Percentiles rank a stretch among this genome's conserved stretches.
Evolutionary conservation across 2,888 invertebrate species (phyloP).

Genomic region (Labia minor): DNA sequence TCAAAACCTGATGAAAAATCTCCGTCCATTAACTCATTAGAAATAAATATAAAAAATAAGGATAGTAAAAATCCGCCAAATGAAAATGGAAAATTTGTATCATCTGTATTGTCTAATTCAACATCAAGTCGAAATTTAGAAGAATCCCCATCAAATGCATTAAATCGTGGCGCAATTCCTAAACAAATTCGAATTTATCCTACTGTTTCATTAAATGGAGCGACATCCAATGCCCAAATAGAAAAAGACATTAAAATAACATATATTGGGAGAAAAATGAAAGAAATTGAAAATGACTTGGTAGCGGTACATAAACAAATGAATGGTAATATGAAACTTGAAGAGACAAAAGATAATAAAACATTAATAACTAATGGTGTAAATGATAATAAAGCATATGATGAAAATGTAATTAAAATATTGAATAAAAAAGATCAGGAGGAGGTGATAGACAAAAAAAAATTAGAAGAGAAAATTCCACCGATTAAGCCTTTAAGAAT

Average conservation of each 20-base stretch:
- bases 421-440: constrained; percentile 23
- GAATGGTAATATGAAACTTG: neutral
- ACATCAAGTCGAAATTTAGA: neutral
- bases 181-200: neutral
- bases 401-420: too few species aligned
- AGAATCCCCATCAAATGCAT: constrained; percentile 9
- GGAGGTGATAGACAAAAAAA: constrained; percentile 22
- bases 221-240: neutral
- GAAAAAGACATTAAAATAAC: neutral
- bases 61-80: neutral
- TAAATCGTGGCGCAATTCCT: neutral
- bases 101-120: neutral
- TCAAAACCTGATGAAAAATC: neutral
- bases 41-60: neutral
- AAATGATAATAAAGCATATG: constrained; percentile 23
- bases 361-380: constrained; percentile 22
- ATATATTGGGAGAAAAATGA: neutral
- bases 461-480: constrained; percentile 16
- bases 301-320: neutral
- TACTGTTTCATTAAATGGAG: neutral
- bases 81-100: neutral
- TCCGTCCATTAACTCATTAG: too few species aligned
- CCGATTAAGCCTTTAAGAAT: constrained; percentile 3
- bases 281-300: neutral
- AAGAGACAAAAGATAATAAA: constrained; percentile 17